Conservation (phyloP, 2,888 invertebrate genomes). For the Elgonia sp. region DNA sequence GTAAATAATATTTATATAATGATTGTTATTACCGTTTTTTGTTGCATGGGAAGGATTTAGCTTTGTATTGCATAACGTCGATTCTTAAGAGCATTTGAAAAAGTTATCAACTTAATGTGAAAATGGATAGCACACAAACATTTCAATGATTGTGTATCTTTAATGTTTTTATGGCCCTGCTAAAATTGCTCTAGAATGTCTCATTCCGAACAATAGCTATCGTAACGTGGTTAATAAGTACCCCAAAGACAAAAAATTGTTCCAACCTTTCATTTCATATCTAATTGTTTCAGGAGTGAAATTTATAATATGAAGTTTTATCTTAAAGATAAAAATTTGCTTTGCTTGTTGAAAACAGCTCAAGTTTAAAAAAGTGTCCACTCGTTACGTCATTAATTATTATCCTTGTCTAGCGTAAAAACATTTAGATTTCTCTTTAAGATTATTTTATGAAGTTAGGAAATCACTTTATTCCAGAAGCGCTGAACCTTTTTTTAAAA, state of each 20-base stretch:
- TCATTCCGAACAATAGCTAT: constrained; percentile 40
- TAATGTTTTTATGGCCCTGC: constrained; percentile 10
- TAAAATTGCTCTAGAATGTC: constrained; percentile 27
- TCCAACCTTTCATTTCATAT: constrained; percentile 32
- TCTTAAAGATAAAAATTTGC: constrained; percentile 7
- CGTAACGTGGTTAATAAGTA: constrained; percentile 50
- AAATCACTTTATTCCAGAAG: constrained; percentile 18
- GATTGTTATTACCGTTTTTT: too few species aligned
- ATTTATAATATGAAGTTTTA: constrained; percentile 32
- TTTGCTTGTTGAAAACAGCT: background rate
- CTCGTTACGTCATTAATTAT: constrained; percentile 46
- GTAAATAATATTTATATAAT: too few species aligned
- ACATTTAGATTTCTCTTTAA: constrained; percentile 47
- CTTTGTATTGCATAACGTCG: background rate
- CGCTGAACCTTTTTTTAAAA: background rate
- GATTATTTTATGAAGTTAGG: constrained; percentile 37
- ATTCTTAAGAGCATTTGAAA: background rate
- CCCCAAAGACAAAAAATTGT: constrained; percentile 35
- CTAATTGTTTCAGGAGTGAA: constrained; percentile 48
- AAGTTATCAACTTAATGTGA: background rate
- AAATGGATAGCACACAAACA: constrained; percentile 3
- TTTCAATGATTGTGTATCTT: background rate
- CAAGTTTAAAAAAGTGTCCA: constrained; percentile 8
- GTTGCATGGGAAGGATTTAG: background rate
- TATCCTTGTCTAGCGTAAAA: constrained; percentile 28